Evolutionary conservation across 2,888 invertebrate species (phyloP).

Genomic region (Sialis lutaria): DNA sequence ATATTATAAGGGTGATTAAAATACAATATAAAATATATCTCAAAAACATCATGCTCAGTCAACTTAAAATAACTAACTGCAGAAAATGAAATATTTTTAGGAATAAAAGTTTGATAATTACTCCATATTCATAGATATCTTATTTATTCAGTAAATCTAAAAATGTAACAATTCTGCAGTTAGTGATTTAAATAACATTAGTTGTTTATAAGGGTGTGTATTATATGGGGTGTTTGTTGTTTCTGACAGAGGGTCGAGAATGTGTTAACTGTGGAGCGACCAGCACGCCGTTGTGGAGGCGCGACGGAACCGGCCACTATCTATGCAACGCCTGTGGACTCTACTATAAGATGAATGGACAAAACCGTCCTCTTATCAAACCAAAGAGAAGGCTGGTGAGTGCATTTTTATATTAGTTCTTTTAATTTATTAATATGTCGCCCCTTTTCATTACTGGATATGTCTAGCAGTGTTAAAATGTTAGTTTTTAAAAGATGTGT

Average conservation of each 20-base stretch:
- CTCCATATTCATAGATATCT: neutral
- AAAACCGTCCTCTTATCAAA: slow-evolving; percentile 96
- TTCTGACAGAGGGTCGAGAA: slow-evolving; percentile 71
- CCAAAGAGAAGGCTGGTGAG: slow-evolving; percentile 99
- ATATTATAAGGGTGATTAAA: too few species aligned
- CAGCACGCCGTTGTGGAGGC: slow-evolving; percentile 91
- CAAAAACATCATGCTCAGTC: too few species aligned
- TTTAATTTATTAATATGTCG: too few species aligned
- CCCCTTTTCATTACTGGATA: too few species aligned
- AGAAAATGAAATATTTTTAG: too few species aligned
- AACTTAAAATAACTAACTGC: too few species aligned
- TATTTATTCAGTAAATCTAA: neutral
- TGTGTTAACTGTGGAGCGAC: slow-evolving; percentile 99
- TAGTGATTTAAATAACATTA: too few species aligned
- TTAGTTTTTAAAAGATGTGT: too few species aligned
- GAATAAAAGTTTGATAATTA: neutral
- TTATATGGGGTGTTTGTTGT: neutral
- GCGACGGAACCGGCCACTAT: slow-evolving; percentile 97
- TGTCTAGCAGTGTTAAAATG: too few species aligned
- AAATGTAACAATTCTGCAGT: too few species aligned
- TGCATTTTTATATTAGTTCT: slow-evolving; percentile 16
- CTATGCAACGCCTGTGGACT: slow-evolving; percentile 98
- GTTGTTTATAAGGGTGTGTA: neutral
- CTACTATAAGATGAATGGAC: slow-evolving; percentile 99
- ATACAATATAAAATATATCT: too few species aligned